Percentiles rank a stretch among this genome's conserved stretches.
These are phyloP conservation scores for Etheostoma perlongum DNA, from an alignment of 2,797 vertebrate species.

Conservation along the genomic window DNA sequence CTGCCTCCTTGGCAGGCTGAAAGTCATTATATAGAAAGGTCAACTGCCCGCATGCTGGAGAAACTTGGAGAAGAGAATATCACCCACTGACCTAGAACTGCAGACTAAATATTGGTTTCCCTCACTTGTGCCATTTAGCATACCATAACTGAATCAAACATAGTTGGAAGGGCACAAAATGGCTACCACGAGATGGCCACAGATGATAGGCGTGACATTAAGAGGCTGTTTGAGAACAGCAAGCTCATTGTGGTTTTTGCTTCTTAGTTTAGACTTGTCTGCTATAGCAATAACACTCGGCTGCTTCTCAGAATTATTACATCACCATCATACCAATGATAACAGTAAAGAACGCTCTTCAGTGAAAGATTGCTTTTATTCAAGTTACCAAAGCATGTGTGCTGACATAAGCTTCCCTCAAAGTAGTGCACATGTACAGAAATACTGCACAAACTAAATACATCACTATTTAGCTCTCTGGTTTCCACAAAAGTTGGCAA, in stretches of 20 bases:
- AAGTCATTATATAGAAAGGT: conserved; percentile 76
- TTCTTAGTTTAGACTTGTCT: conserved; percentile 72
- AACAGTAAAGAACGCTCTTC: conserved; percentile 51
- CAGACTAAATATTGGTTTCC: conserved; percentile 71
- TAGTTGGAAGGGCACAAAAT: conserved; percentile 58
- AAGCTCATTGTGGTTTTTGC: conserved; percentile 75
- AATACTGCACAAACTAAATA: conserved; percentile 44
- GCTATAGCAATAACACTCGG: conserved; percentile 69
- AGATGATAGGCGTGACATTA: conserved; percentile 74
- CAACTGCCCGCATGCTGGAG: conserved; percentile 65
- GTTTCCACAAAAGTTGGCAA: conserved; percentile 42
- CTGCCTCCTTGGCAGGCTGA: conserved; percentile 56
- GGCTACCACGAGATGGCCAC: conserved; percentile 66
- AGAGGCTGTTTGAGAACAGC: conserved; percentile 72
- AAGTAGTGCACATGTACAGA: conserved; percentile 18
- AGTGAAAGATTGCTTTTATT: conserved; percentile 50
- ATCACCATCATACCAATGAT: conserved; percentile 66
- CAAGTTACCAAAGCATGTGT: conserved; percentile 45
- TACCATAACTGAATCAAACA: conserved; percentile 56
- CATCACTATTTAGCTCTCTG: conserved; percentile 35
- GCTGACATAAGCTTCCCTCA: conserved; percentile 37
- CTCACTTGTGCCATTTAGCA: conserved; percentile 65
- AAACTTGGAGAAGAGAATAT: conserved; percentile 58
- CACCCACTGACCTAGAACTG: conserved; percentile 80
- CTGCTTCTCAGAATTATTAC: conserved; percentile 66